These are phyloP conservation scores for Hystrix cristata DNA, from an alignment of 2,113 vertebrate species.

Conservation along the genomic window DNA sequence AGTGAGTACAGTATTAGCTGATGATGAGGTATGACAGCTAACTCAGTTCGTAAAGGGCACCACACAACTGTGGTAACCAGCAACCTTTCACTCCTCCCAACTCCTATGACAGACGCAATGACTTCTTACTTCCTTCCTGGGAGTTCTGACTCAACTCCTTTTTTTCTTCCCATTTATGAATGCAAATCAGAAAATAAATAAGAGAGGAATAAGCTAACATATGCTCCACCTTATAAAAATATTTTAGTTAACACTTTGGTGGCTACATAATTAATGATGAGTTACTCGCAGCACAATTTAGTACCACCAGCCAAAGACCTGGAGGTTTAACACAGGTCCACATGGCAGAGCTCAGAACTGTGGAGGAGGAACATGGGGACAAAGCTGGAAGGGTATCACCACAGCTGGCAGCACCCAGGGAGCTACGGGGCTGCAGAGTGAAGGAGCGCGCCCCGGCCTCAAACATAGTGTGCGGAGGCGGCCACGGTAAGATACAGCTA, in stretches of 20 bases:
- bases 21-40: neutral
- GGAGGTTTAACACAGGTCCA: neutral
- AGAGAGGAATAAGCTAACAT: neutral
- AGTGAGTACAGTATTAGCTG: neutral
- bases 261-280: neutral
- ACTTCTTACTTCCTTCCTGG: neutral
- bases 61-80: neutral
- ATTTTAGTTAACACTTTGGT: neutral
- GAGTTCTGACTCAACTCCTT: neutral
- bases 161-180: neutral
- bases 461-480: neutral
- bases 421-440: neutral
- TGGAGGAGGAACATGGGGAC: neutral
- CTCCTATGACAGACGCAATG: neutral
- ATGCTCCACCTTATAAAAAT: neutral
- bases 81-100: neutral
- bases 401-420: neutral
- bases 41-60: neutral
- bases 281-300: neutral
- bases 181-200: conserved; percentile 4
- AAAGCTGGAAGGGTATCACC: neutral
- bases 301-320: neutral
- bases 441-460: neutral
- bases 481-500: neutral
- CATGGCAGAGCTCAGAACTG: neutral